phyloP scores from a whole-genome alignment of 2,888 invertebrate genomes.

The Eumacrocentrus americanus region DNA sequence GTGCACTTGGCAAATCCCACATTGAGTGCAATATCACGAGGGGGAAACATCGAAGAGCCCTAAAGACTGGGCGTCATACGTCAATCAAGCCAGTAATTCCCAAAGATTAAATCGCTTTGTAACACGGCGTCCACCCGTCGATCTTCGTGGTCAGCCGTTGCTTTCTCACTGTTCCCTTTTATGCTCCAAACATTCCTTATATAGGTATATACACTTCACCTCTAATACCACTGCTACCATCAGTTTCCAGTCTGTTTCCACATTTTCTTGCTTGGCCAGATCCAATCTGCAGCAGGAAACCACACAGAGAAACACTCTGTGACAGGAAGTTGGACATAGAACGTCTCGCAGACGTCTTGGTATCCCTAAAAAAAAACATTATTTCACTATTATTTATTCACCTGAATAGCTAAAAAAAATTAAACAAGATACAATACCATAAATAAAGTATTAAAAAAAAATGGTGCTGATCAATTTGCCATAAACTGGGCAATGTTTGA shows the following conservation, averaged over 20 bases:
- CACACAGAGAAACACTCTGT: not conserved
- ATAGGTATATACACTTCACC: too few relatives aligned
- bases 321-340: not conserved
- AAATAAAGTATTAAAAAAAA: not conserved
- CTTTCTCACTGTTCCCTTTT: not conserved
- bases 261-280: not conserved
- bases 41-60: conserved; percentile 23
- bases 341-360: not conserved
- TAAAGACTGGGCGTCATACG: conserved; percentile 41
- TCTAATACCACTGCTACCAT: too few relatives aligned
- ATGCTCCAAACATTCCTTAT: not conserved
- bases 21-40: conserved; percentile 18
- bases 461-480: not conserved
- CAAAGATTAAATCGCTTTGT: conserved; percentile 48
- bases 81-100: conserved; percentile 52
- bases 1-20: conserved; percentile 37
- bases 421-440: too few relatives aligned
- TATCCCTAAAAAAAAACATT: not conserved
- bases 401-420: too few relatives aligned
- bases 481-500: not conserved
- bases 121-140: conserved; percentile 7
- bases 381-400: too few relatives aligned
- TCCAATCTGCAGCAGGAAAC: not conserved
- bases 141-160: conserved; percentile 3
- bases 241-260: too few relatives aligned